phyloP scores from a whole-genome alignment of 2,888 invertebrate species.

The Drosophila affinis region DNA sequence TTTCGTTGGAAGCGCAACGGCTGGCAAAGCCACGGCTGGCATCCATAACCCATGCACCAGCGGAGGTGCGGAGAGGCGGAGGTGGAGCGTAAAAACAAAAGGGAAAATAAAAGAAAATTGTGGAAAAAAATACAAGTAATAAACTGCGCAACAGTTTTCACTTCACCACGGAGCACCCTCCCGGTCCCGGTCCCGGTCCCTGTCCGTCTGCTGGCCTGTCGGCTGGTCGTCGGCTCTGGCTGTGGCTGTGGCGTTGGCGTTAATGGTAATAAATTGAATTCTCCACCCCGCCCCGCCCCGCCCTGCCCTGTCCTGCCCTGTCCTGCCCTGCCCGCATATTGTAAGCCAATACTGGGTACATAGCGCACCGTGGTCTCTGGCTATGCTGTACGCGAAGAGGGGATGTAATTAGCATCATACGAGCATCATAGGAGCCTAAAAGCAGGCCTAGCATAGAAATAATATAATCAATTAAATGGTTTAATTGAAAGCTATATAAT shows the following conservation, averaged over 20 bases:
- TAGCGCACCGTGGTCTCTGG: conserved; percentile 36
- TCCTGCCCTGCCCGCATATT: conserved; percentile 28
- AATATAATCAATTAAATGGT: background rate
- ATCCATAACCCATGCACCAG: no score
- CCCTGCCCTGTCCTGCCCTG: no score
- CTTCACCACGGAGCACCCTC: background rate
- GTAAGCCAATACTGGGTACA: conserved; percentile 47
- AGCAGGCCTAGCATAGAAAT: no score
- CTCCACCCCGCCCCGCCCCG: conserved; percentile 6
- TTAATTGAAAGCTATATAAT: background rate
- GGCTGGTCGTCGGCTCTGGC: background rate
- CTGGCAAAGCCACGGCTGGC: conserved; percentile 8
- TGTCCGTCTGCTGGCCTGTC: background rate
- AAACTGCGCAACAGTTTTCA: conserved; percentile 74
- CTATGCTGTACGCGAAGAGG: background rate
- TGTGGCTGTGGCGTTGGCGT: background rate
- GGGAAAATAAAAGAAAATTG: conserved; percentile 10
- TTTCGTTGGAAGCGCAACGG: conserved; percentile 28
- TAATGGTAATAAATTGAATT: conserved; percentile 38
- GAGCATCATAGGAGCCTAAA: no score
- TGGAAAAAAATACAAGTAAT: conserved; percentile 10
- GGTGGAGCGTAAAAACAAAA: background rate
- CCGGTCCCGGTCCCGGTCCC: background rate
- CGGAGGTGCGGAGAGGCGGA: background rate
- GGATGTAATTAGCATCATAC: no score